phyloP scores from a whole-genome alignment of 2,797 vertebrate genomes.

The Ispidina lecontei region DNA sequence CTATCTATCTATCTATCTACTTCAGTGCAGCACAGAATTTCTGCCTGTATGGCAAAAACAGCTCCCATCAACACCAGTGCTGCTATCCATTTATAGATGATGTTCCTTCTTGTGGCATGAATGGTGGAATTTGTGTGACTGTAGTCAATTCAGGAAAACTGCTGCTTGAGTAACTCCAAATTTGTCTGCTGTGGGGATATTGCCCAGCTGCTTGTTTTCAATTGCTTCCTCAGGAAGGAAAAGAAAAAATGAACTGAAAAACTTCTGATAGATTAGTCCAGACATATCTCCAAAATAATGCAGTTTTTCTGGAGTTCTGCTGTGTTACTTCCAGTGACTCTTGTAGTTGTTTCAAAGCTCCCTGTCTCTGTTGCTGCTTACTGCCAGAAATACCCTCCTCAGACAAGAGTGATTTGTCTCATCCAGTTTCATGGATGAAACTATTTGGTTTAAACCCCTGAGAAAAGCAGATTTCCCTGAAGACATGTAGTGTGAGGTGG shows the following conservation, averaged over 20 bases:
- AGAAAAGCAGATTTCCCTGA: background rate
- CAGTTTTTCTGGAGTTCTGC: background rate
- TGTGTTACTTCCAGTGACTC: background rate
- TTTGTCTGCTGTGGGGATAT: background rate
- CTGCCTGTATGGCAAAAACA: background rate
- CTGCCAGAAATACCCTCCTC: background rate
- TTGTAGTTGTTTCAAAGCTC: background rate
- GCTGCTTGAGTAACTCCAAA: background rate
- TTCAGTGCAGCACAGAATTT: background rate
- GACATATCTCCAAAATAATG: background rate
- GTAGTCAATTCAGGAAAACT: slow-evolving; percentile 11
- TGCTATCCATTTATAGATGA: background rate
- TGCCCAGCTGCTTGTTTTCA: slow-evolving; percentile 46
- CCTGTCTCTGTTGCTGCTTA: background rate
- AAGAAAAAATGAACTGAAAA: background rate
- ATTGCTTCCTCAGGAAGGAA: slow-evolving; percentile 28
- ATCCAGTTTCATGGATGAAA: background rate
- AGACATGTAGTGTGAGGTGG: background rate
- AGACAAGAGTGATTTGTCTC: background rate
- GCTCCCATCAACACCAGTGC: background rate
- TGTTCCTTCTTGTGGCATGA: background rate
- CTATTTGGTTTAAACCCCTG: background rate
- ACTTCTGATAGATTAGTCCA: background rate
- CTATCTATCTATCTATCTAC: background rate
- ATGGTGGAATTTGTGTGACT: background rate